Evolutionary conservation across 2,797 vertebrate genomes (phyloP).

Genomic region (Tenualosa ilisha): DNA sequence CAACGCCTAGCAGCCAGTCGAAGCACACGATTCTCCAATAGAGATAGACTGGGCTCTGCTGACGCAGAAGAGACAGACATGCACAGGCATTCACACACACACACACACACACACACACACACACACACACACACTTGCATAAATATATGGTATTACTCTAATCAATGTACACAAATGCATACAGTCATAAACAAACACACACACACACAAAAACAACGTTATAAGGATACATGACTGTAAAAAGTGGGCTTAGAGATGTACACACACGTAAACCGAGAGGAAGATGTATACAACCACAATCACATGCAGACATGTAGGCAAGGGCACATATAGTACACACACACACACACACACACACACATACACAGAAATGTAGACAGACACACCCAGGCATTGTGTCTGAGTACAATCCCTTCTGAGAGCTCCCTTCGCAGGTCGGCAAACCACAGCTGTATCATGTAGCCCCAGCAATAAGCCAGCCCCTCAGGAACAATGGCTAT

Average conservation of each 20-base stretch:
- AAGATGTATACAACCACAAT: neutral
- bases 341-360: conserved; percentile 34
- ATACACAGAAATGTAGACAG: conserved; percentile 1
- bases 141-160: too few species aligned
- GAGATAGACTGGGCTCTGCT: neutral
- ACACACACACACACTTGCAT: conserved; percentile 3
- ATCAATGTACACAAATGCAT: too few species aligned
- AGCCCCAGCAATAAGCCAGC: neutral
- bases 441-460: conserved; percentile 12
- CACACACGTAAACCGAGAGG: neutral
- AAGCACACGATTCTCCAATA: neutral
- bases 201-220: neutral
- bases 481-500: conserved; percentile 10
- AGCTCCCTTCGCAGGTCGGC: neutral
- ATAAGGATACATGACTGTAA: neutral
- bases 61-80: conserved; percentile 45
- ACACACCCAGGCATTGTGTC: conserved; percentile 14
- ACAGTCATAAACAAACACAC: neutral
- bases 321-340: neutral
- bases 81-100: conserved; percentile 7
- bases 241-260: neutral
- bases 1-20: neutral
- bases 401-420: conserved; percentile 19
- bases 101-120: neutral
- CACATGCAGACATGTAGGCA: neutral